A percentile compares a stretch with the other conserved stretches of the same genome.
Evolutionary conservation across 2,113 vertebrate species (phyloP).

Genomic region (Peucedramus taeniatus): DNA sequence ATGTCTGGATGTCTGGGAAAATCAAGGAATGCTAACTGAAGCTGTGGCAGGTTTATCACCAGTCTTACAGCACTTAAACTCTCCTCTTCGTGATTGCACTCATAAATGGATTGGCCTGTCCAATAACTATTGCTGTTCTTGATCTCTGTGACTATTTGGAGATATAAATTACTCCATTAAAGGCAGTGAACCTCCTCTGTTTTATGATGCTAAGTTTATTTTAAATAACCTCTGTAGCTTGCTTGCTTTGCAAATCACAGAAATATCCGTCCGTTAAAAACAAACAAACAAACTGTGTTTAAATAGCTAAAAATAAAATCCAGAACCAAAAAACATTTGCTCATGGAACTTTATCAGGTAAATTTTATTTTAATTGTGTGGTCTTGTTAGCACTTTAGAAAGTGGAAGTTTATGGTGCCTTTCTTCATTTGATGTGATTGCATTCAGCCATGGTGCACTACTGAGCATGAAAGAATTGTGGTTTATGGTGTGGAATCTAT

Average conservation of each 20-base stretch:
- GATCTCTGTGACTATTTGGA: neutral
- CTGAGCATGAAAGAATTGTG: slow-evolving; percentile 20
- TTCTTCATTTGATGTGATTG: slow-evolving; percentile 1
- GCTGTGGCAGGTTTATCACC: neutral
- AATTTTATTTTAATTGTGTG: neutral
- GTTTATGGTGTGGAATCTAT: slow-evolving; percentile 9
- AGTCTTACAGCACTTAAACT: neutral
- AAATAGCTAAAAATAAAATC: slow-evolving; percentile 1
- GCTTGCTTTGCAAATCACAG: neutral
- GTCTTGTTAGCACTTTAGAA: neutral
- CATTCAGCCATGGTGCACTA: neutral
- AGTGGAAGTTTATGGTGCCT: neutral
- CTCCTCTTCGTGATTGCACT: neutral
- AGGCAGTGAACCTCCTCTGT: neutral
- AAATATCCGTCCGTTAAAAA: neutral
- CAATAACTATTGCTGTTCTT: neutral
- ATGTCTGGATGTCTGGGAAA: neutral
- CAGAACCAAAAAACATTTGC: neutral
- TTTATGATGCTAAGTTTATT: neutral
- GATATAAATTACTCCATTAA: neutral
- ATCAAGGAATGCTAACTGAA: neutral
- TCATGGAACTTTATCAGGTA: neutral
- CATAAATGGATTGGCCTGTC: neutral
- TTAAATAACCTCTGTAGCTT: neutral
- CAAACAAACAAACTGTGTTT: neutral